Base-by-base conservation (phyloP, 2,797 vertebrate species). In the Corythornis leucogaster region DNA sequence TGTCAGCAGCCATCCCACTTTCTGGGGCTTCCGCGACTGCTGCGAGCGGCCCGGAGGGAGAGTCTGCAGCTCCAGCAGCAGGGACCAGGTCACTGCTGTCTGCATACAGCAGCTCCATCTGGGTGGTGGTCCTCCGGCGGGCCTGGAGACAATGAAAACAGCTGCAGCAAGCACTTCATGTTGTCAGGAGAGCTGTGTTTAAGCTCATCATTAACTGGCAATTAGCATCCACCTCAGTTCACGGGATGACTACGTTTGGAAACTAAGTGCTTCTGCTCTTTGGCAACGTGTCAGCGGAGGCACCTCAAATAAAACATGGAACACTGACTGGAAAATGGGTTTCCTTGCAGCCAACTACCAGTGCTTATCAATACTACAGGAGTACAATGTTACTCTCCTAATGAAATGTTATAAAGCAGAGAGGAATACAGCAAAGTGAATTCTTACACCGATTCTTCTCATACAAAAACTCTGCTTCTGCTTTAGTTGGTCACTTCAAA, bases 71-170 rank as follows among this genome's bases (percentile, higher is more conserved):
- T 54, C 97, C 96, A 30, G 95, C 92, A 48, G 99, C 99, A 48
- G 97, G 96, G 64, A 96, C 97, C 50, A 98, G 96, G 86, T 99
- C 99, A 9, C 98, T 98, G 80, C 97, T 98, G 97, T 98, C 98
- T 85, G 99, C 99, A 40, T 99, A 99, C 25, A 99, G 98, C 94
- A 99, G 92, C 87, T 99, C 99, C 99, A 99, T 99, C 97, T 99
- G 99, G 14, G 99, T 99, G 82, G 99, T 98, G 90, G 99, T 99
- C 90, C 99, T 98, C 92, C 99, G 98, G 43, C 99, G 98, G 43
- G 99, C 99, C 99, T 99, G 96, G 15, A 86, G 51, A 84, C 83
- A 95, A 95, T 11, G 43, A 38, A 80, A 92, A 84, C 18, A 87
- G 46, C 18, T 79, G 64, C 8, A 2, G 61, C 38, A 21, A 84